Evolutionary conservation across 2,888 invertebrate genomes (phyloP), one percentile per base, ranked within the genome.

Genomic region (Coleophora deauratella): DNA sequence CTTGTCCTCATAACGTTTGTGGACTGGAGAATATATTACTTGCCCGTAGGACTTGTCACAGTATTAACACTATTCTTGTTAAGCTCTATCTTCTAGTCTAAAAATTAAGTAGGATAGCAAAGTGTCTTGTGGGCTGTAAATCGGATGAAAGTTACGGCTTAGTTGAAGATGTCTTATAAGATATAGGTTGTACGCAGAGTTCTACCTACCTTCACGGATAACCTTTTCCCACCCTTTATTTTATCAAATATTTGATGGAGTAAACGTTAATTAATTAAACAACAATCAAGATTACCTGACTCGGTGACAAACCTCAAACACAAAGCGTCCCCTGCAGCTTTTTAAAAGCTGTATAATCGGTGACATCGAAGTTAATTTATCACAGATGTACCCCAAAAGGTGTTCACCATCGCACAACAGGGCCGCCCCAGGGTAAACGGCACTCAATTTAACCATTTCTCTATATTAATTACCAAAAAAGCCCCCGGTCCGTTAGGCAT

Each of bases 401-500:
- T 75, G 75, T 69, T 66, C 66, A 52, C 50, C 51, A 43, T 42
- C 49, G 49, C 50, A 51, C 56, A 55, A 57, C 54, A 55, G 57
- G 54, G 57, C 46, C 55, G 68, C 74, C 68, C 52, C 52, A 50
- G 71, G 76, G 69, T 71, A 72, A 75, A 70, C 72, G 72, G 67
- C 62, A 62, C 66, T 66, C 57, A 64, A 70, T 72, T 72, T 62
- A 62, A 63, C 68, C 63, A 75, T 75, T 73, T 63, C 71, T 75
- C 69, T 70, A 72, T 72, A 75, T 76, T 76, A 75, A 76, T 76
- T 75, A 75, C 65, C 63, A 63, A 66, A 71, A 66, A 41, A 64
- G 64, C 59, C 70, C 71, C 62, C 55, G 55, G 55, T 62, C 59
- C 64, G 65, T 57, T 53, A 60, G 54, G 60, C 66, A 75, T 73